Conservation (phyloP, 2,888 invertebrate species). For the Miltochrista miniata region DNA sequence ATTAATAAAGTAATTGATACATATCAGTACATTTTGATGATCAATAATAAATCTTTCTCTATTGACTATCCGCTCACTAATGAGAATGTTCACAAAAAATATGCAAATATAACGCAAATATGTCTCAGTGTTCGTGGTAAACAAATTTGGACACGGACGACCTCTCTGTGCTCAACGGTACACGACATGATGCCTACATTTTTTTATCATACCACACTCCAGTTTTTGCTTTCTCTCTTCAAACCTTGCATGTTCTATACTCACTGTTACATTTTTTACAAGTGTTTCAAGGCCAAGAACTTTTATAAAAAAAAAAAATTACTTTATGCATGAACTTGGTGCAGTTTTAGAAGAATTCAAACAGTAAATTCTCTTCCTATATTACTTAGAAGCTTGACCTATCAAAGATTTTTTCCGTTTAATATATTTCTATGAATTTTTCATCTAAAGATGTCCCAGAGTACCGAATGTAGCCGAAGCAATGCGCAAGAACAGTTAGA, state of each 20-base stretch:
- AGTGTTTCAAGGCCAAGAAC: conserved; percentile 10
- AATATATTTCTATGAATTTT: no score
- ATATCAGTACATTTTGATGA: conserved; percentile 25
- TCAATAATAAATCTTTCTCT: conserved; percentile 21
- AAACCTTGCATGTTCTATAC: conserved; percentile 13
- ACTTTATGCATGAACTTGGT: no score
- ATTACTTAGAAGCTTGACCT: no score
- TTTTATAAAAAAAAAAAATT: no score
- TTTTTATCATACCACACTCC: conserved; percentile 31
- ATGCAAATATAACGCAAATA: conserved; percentile 58
- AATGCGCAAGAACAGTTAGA: conserved; percentile 53
- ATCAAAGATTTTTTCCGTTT: no score
- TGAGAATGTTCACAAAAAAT: conserved; percentile 55
- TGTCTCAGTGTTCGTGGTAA: conserved; percentile 44
- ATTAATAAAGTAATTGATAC: conserved; percentile 37
- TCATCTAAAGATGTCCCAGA: no score
- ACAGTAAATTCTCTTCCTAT: no score
- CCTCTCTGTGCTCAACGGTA: conserved; percentile 54
- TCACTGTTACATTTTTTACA: conserved; percentile 8
- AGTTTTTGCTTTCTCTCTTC: conserved; percentile 20
- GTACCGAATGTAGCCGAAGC: conserved; percentile 28
- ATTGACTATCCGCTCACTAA: conserved; percentile 24
- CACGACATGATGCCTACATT: conserved; percentile 38
- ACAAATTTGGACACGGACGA: conserved; percentile 47
- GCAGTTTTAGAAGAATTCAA: no score